Conservation (phyloP, 2,888 invertebrate genomes). For the Andrena hattorfiana region DNA sequence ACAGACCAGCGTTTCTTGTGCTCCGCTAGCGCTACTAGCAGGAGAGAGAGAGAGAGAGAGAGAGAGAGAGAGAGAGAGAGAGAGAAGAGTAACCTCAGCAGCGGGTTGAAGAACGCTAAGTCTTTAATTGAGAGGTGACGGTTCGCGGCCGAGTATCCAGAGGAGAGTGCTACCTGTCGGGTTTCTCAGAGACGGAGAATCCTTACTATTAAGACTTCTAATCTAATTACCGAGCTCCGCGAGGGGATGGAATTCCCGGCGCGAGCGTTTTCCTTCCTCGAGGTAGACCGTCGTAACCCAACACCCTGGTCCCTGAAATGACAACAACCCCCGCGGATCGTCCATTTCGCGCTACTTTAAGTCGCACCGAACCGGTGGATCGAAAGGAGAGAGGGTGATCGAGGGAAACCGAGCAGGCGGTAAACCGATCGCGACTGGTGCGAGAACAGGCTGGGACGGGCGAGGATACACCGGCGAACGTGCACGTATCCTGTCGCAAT, state of each 20-base stretch:
- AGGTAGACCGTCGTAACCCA: neutral
- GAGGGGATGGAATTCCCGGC: slow-evolving; percentile 14
- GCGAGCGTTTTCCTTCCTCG: neutral
- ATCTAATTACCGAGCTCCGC: slow-evolving; percentile 60
- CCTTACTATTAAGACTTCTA: slow-evolving; percentile 63
- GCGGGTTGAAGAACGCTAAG: slow-evolving; percentile 2
- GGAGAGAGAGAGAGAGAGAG: too few relatives aligned
- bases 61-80: too few relatives aligned
- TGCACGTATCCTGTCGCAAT: slow-evolving; percentile 53
- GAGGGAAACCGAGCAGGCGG: slow-evolving; percentile 2
- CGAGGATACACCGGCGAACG: slow-evolving; percentile 15
- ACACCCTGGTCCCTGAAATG: too few relatives aligned
- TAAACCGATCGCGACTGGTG: slow-evolving; percentile 2
- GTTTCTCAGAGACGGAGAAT: slow-evolving; percentile 64
- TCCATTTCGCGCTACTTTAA: neutral
- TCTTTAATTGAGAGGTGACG: slow-evolving; percentile 37
- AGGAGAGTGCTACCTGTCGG: slow-evolving; percentile 40
- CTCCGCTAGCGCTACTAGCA: neutral
- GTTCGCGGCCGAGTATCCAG: slow-evolving; percentile 25
- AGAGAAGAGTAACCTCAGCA: neutral
- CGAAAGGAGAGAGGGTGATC: neutral
- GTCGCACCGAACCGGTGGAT: neutral
- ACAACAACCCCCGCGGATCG: neutral
- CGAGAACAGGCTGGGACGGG: neutral
- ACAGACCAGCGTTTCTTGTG: neutral